phyloP scores from a whole-genome alignment of 2,797 vertebrate species.

The Aldrovandia affinis region DNA sequence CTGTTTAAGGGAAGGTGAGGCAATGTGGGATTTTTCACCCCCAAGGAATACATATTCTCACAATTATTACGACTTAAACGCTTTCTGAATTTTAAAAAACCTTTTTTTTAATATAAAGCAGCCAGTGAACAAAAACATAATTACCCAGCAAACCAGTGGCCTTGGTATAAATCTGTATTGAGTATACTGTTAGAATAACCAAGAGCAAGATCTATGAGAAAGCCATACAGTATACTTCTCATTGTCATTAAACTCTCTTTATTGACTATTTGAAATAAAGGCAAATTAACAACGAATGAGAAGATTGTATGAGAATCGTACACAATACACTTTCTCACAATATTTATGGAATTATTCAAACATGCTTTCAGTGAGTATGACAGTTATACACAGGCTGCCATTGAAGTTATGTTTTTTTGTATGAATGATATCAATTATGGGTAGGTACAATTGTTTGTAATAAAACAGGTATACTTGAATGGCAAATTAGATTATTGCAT shows the following conservation, averaged over 20 bases:
- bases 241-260: background rate
- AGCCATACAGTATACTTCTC: background rate
- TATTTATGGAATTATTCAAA: background rate
- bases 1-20: conserved; percentile 37
- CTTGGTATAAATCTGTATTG: too few relatives aligned
- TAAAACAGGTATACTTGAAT: background rate
- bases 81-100: background rate
- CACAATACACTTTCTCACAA: background rate
- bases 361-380: background rate
- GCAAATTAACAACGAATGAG: background rate
- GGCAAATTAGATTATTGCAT: background rate
- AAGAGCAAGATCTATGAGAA: background rate
- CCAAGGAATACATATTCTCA: background rate
- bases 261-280: background rate
- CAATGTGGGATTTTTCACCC: conserved; percentile 8
- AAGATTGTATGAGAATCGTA: background rate
- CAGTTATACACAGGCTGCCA: background rate
- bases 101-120: background rate
- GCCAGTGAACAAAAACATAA: background rate
- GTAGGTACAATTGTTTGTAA: background rate
- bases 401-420: background rate
- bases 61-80: too few relatives aligned
- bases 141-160: too few relatives aligned
- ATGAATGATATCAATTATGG: background rate
- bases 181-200: background rate